phyloP scores from a whole-genome alignment of 2,797 vertebrate species.

The Sorex maritimensis region DNA sequence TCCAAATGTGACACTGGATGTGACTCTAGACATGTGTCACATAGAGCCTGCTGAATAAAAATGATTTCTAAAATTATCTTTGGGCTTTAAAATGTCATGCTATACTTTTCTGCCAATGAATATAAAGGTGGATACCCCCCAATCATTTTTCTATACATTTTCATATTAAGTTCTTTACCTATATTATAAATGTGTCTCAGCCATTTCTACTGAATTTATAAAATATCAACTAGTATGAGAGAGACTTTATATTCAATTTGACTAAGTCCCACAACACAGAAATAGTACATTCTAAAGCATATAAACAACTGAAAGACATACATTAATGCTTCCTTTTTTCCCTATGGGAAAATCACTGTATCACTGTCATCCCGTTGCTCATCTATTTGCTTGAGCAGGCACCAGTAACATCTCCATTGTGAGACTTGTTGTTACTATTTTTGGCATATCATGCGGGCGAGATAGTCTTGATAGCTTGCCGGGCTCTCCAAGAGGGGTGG shows the following conservation, averaged over 20 bases:
- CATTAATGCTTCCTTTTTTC: background rate
- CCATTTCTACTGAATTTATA: background rate
- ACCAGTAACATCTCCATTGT: too few species aligned
- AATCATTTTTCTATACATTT: slow-evolving; percentile 44
- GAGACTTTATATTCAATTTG: background rate
- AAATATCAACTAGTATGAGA: background rate
- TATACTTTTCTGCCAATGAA: background rate
- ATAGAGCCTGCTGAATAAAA: slow-evolving; percentile 25
- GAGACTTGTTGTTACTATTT: too few species aligned
- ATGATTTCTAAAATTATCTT: background rate
- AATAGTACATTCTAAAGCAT: background rate
- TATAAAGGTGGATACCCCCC: background rate
- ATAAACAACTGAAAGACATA: background rate
- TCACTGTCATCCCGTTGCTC: too few species aligned
- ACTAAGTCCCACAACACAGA: background rate
- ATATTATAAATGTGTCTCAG: background rate
- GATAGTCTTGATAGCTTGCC: too few species aligned
- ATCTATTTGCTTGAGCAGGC: too few species aligned
- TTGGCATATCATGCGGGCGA: too few species aligned
- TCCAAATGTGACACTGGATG: background rate
- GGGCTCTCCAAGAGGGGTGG: too few species aligned
- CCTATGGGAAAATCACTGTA: background rate
- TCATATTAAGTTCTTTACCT: background rate
- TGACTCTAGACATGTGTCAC: background rate
- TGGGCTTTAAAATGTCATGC: background rate